Conservation (phyloP, 2,888 invertebrate species). For the Drosophila picticornis region DNA sequence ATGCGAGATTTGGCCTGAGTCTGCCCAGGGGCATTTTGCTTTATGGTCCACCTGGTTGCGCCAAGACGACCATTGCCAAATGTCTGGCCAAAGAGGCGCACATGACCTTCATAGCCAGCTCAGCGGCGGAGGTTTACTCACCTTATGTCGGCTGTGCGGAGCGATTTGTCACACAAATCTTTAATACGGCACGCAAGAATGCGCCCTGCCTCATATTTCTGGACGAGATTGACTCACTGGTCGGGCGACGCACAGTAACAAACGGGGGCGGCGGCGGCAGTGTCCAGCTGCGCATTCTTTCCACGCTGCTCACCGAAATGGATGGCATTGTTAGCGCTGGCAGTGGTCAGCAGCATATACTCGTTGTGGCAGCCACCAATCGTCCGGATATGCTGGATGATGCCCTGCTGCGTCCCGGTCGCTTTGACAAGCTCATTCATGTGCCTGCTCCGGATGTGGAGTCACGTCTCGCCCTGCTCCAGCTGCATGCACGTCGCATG, state of each 20-base stretch:
- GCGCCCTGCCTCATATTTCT: slow-evolving; percentile 88
- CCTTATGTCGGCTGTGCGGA: slow-evolving; percentile 89
- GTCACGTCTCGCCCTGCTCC: slow-evolving; percentile 86
- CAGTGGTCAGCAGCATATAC: slow-evolving; percentile 81
- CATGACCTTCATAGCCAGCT: slow-evolving; percentile 87
- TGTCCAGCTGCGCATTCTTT: slow-evolving; percentile 87
- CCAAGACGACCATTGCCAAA: slow-evolving; percentile 88
- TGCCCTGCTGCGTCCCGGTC: slow-evolving; percentile 88
- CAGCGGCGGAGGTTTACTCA: slow-evolving; percentile 88
- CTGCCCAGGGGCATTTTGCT: slow-evolving; percentile 87
- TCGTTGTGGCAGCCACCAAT: slow-evolving; percentile 89
- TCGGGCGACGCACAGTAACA: slow-evolving; percentile 84
- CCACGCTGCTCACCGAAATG: slow-evolving; percentile 88
- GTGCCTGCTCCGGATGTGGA: slow-evolving; percentile 87
- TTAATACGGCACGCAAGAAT: slow-evolving; percentile 87
- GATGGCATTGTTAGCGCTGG: slow-evolving; percentile 87
- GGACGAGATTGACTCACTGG: slow-evolving; percentile 88
- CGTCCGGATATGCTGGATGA: slow-evolving; percentile 88
- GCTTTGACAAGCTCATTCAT: slow-evolving; percentile 88
- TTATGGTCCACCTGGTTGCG: slow-evolving; percentile 89
- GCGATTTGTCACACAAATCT: slow-evolving; percentile 87
- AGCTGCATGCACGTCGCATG: slow-evolving; percentile 85
- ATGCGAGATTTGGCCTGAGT: slow-evolving; percentile 86
- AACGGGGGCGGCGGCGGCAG: slow-evolving; percentile 80
- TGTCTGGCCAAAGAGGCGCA: slow-evolving; percentile 87